Evolutionary conservation across 2,797 vertebrate species (phyloP), one percentile per base, ranked within the genome.

Genomic region (Dendrocincla fuliginosa): DNA sequence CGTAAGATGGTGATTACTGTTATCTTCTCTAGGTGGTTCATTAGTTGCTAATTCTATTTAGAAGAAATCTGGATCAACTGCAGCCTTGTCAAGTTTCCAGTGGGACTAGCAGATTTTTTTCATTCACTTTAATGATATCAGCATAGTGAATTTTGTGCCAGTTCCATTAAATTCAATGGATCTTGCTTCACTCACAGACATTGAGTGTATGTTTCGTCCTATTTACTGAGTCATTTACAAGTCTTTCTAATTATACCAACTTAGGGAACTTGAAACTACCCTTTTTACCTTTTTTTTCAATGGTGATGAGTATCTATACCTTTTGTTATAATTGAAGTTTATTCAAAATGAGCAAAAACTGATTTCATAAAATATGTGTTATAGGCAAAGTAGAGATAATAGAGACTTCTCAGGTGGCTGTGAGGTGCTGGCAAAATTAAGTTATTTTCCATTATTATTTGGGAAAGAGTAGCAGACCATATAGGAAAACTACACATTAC

Each of bases 11-110:
- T 68, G 50, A 86, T 85, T 39, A 44, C 23, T 14, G 16, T 84
- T 84, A 24, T 27, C 23, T 79, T 87, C 47, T 20, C 11, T 60
- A 4, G 16, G 9, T 79, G 5, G 16, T 70, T 87, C 92, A 64
- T 77, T 84, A 71, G 84, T 70, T 89, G 49, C 50, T 79, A 85
- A 81, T 92, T 84, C 47, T 90, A 30, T 63, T 93, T 53, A 83
- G 68, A 42, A 80, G 33, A 53, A 94, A 83, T 33, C 9, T 90
- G 53, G 52, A 68, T 82, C 52, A 75, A 23, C 63, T 91, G 37
- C 15, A 67, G 24, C 23, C 68, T 77, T 94, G 60, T 74, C 68
- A 71, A 37, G 6, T 56, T 92, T 92, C 81, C 68, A 92, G 25
- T 61, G n/a, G 42, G 46, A 80, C 53, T 75, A 64, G 46, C 19